Conservation (phyloP, 2,797 vertebrate genomes). For the Calcarius lapponicus region DNA sequence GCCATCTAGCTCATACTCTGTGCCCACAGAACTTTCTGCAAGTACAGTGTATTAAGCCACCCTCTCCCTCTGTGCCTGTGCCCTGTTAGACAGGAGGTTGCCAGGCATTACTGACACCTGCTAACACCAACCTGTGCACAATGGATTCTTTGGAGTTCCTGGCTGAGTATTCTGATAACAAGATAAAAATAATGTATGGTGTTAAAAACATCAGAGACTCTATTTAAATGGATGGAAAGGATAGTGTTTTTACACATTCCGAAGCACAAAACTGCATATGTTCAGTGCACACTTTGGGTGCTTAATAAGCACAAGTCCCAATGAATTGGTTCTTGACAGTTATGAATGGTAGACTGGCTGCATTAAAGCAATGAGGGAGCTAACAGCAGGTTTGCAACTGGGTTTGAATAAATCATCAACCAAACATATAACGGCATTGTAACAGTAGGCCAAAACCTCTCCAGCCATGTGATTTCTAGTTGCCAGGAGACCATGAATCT, state of each 20-base stretch:
- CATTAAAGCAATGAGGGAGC: conserved; percentile 80
- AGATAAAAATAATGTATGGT: conserved; percentile 28
- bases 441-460: conserved; percentile 73
- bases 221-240: conserved; percentile 7
- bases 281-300: conserved; percentile 74
- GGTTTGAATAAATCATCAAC: conserved; percentile 84
- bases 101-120: neutral
- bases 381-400: conserved; percentile 77
- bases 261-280: conserved; percentile 28
- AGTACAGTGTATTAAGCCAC: neutral
- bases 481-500: conserved; percentile 74
- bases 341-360: conserved; percentile 81
- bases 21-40: neutral
- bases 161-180: conserved; percentile 55
- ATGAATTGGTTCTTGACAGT: conserved; percentile 85
- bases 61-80: neutral
- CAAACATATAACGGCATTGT: conserved; percentile 59
- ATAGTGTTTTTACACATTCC: conserved; percentile 29
- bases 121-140: neutral
- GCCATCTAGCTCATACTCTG: neutral
- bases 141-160: neutral
- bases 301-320: conserved; percentile 79
- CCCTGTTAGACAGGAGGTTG: neutral
- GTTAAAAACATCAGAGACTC: conserved; percentile 37
- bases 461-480: conserved; percentile 75